Conservation (phyloP, 2,888 invertebrate species). For the Oeneis ivallda region DNA sequence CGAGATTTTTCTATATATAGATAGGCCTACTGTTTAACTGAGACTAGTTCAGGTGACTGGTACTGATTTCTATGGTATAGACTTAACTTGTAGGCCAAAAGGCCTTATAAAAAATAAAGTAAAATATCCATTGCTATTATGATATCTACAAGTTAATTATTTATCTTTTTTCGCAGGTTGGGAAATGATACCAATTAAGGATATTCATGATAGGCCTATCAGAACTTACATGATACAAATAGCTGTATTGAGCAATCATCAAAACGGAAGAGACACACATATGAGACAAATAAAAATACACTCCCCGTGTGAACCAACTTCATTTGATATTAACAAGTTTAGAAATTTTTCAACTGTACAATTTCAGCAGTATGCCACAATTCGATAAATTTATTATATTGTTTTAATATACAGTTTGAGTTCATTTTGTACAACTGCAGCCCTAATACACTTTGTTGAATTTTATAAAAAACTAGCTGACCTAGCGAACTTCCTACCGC, state of each 20-base stretch:
- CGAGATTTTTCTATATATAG: too few species aligned
- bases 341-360: slow-evolving; percentile 91
- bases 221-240: slow-evolving; percentile 98
- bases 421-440: neutral
- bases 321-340: slow-evolving; percentile 85
- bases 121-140: too few species aligned
- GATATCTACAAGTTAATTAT: neutral
- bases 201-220: slow-evolving; percentile 92
- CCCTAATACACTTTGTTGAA: neutral
- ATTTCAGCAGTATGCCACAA: slow-evolving; percentile 90
- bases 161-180: slow-evolving; percentile 84
- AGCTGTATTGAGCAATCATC: slow-evolving; percentile 98
- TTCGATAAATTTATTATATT: slow-evolving; percentile 86
- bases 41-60: too few species aligned
- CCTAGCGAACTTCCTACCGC: too few species aligned
- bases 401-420: too few species aligned
- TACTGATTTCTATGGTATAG: too few species aligned
- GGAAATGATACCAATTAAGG: slow-evolving; percentile 96
- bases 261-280: slow-evolving; percentile 99
- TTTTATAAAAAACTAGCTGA: too few species aligned
- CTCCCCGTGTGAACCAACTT: slow-evolving; percentile 88
- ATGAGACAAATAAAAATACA: slow-evolving; percentile 98
- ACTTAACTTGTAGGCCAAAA: too few species aligned
- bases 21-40: too few species aligned
- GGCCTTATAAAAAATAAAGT: too few species aligned